Conservation (phyloP, 2,113 vertebrate species). For the Lepus europaeus region DNA sequence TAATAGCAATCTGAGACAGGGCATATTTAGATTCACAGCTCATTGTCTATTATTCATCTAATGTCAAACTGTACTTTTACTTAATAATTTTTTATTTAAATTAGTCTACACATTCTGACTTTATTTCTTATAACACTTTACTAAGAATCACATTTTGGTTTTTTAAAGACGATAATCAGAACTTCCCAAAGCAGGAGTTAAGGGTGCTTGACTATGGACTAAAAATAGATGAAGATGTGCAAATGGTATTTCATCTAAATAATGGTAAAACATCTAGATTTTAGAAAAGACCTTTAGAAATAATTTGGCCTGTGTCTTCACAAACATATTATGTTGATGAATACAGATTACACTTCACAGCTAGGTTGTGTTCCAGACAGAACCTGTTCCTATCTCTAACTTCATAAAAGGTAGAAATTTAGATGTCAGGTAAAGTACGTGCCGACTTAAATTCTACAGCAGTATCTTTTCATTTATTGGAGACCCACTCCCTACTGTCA, state of each 20-base stretch:
- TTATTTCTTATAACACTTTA: slow-evolving; percentile 5
- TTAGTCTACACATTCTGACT: not conserved
- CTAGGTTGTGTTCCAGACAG: not conserved
- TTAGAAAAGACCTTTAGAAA: not conserved
- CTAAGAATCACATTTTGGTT: not conserved
- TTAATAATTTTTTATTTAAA: not conserved
- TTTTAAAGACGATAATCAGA: slow-evolving; percentile 8
- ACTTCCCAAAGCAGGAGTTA: not conserved
- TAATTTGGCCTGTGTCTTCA: not conserved
- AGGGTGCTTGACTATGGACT: not conserved
- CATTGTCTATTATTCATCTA: not conserved
- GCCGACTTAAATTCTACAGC: not conserved
- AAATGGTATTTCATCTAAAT: not conserved
- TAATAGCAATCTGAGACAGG: not conserved
- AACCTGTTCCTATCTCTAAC: not conserved
- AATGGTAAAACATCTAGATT: not conserved
- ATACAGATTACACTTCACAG: not conserved
- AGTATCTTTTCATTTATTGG: not conserved
- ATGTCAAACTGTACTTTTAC: not conserved
- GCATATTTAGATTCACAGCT: not conserved
- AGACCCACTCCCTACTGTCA: not conserved
- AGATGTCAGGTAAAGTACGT: not conserved
- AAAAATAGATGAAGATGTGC: not conserved
- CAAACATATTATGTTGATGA: not conserved
- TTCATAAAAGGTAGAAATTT: not conserved